Base-by-base conservation (phyloP, 2,888 invertebrate genomes). In the Acrobasis consociella region DNA sequence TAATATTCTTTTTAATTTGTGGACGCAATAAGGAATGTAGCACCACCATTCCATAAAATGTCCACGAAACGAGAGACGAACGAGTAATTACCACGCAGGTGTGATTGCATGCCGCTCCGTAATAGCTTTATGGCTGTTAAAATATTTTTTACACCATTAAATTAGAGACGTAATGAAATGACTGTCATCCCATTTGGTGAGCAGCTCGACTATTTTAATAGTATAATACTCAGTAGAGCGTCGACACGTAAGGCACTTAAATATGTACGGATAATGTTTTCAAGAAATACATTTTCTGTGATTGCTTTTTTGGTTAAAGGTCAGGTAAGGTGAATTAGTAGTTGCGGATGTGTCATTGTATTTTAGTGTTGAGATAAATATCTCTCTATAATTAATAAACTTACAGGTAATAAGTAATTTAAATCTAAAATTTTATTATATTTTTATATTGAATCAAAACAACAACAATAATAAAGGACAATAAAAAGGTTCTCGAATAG, bases 111-210 rank as follows among this genome's bases (percentile, higher is more conserved):
- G 74, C 65, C 68, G 72, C 62, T 68, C 64, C 63, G 69, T 76
- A 74, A 77, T 72, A 72, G 66, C 75, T 69, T 72, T 69, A 70
- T 64, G 73, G 68, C 71, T 73, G 77, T 81, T 78, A 79, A 83
- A 80, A 80, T 82, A 78, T 74, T 71, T 78, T 76, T 78, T 74
- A 75, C 74, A 72, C 76, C 74, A 80, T 76, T 80, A 81, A 80
- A 84, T 82, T 82, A 81, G 75, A 74, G 73, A 61, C 69, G 69
- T 64, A 67, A 67, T 70, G 63, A 71, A 72, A 73, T 70, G 73
- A 71, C 72, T 71, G 66, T 69, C 67, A 64, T 68, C 69, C 67
- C 69, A 56, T 56, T 56, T 42, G 42, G 56, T 56, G 56, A 16
- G 39, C 1, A 15, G 53, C 11, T 17, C 31, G 46, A 46, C 13